Conservation (phyloP, 2,113 vertebrate genomes). For the Zeus faber region DNA sequence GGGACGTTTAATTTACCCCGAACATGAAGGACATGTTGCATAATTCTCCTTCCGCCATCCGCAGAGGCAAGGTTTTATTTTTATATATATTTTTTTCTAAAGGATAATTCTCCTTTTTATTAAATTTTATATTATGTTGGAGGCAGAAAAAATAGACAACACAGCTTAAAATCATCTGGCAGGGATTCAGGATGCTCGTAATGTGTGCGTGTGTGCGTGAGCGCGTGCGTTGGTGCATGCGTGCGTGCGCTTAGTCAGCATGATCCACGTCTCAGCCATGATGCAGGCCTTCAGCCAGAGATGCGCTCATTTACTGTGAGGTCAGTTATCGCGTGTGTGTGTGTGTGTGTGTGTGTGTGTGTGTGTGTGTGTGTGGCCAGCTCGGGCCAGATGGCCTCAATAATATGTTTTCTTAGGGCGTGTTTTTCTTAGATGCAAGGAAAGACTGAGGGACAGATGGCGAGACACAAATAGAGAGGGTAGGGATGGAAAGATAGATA, state of each 20-base stretch:
- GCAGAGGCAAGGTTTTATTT: no score
- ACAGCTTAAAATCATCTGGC: no score
- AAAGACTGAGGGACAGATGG: constrained; percentile 16
- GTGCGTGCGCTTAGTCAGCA: neutral
- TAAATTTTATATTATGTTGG: no score
- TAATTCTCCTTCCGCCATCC: no score
- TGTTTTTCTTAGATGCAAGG: constrained; percentile 19
- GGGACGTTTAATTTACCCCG: no score
- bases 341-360: constrained; percentile 1
- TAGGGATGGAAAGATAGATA: neutral
- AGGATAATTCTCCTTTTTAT: no score
- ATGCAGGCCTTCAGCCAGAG: neutral
- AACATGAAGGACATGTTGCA: no score
- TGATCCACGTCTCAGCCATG: neutral
- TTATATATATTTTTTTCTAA: no score
- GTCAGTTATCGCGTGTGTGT: neutral
- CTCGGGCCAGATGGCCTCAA: constrained; percentile 54
- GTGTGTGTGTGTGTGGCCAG: constrained; percentile 7
- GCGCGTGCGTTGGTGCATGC: no score
- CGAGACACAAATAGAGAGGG: neutral
- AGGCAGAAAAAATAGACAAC: no score
- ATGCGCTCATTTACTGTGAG: neutral
- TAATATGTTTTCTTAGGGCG: constrained; percentile 43
- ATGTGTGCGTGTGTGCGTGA: neutral
- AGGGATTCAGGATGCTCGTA: no score